Evolutionary conservation across 2,797 vertebrate species (phyloP), one percentile per base, ranked within the genome.

Genomic region (Anolis apletophallus): DNA sequence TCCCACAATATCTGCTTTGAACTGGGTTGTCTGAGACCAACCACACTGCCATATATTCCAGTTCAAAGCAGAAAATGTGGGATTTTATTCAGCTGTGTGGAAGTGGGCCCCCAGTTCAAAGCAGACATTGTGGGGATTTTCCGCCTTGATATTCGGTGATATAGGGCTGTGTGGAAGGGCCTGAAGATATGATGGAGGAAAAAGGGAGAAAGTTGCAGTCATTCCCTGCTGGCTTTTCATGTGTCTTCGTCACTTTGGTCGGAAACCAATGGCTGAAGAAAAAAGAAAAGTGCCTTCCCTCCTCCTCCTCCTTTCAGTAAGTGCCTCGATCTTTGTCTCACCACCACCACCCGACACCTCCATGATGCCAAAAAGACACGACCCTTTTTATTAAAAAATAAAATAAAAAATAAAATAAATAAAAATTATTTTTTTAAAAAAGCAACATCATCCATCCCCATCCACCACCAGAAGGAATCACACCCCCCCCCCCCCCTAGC

Each of bases 161-260:
- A 40, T 40, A 40, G 40, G 40, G 40, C 40, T 40, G 40, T 40
- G 40, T 40, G 40, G 40, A 40, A 40, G 5, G 40, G 40, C 40
- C 40, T 46, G 40, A 83, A 93, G 94, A 92, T 94, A 93, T 90
- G 91, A 95, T 95, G 95, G 93, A 95, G 94, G 94, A 94, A 91
- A 84, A 93, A n/a, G n/a, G 93, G 85, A 93, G 93, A 97, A 97
- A 97, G 96, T 97, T 97, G 96, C 94, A 92, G 92, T 95, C 96
- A 95, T 96, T 95, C 82, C 91, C 91, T 36, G 91, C 87, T 88
- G 95, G 93, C 90, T 92, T 89, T 87, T 87, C 50, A 86, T 92
- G 92, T 91, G 89, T 93, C 93, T 94, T 69, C 93, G 93, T 95
- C 94, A 93, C 94, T 94, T 91, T 88, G 81, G 85, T 86, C 90